Evolutionary conservation across 2,888 invertebrate species (phyloP).

Genomic region (Smittia aterrima): DNA sequence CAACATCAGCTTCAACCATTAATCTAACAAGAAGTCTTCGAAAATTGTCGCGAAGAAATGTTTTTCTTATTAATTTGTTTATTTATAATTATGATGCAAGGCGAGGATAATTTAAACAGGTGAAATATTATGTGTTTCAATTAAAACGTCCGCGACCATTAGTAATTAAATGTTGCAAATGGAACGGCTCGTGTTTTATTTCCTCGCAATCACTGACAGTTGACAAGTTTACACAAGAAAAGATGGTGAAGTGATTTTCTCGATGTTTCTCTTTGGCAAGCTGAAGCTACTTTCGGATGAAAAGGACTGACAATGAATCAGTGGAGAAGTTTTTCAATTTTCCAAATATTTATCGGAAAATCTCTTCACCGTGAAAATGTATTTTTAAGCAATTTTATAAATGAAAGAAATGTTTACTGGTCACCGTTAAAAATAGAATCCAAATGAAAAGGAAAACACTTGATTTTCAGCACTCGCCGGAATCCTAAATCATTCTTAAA

Average conservation of each 20-base stretch:
- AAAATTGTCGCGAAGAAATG: background rate
- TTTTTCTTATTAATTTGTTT: background rate
- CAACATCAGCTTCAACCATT: background rate
- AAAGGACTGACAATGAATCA: too few relatives aligned
- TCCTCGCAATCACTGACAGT: too few relatives aligned
- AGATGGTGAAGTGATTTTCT: too few relatives aligned
- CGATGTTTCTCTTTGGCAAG: too few relatives aligned
- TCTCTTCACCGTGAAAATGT: background rate
- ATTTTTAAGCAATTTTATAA: background rate
- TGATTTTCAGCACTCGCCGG: background rate
- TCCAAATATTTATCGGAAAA: background rate
- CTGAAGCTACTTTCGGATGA: too few relatives aligned
- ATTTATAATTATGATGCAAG: background rate
- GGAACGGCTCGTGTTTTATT: too few relatives aligned
- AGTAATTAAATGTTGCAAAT: too few relatives aligned
- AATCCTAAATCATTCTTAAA: background rate
- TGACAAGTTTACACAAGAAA: too few relatives aligned
- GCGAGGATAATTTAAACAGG: background rate
- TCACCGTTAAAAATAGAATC: slow-evolving; percentile 32
- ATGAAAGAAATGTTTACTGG: slow-evolving; percentile 22
- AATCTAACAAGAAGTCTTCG: background rate
- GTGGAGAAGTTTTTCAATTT: background rate
- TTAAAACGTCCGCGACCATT: too few relatives aligned
- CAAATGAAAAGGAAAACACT: slow-evolving; percentile 15
- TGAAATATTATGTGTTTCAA: too few relatives aligned